Conservation (phyloP, 2,113 vertebrate genomes). For the Saccopteryx bilineata region DNA sequence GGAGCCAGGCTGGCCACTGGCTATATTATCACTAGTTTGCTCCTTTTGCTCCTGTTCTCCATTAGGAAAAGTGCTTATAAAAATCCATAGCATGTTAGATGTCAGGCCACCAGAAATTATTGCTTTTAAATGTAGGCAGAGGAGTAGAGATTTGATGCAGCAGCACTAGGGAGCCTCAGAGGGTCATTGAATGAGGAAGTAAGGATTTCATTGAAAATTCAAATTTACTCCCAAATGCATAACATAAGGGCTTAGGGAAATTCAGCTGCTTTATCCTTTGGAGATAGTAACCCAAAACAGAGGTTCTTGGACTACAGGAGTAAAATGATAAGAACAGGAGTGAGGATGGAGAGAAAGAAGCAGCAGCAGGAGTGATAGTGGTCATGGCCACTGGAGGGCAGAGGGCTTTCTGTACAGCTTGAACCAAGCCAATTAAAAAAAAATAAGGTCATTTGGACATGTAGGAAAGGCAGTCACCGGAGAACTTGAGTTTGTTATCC, state of each 20-base stretch:
- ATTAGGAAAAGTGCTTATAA: background rate
- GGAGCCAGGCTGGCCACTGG: background rate
- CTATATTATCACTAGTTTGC: background rate
- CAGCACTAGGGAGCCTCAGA: background rate
- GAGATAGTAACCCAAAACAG: background rate
- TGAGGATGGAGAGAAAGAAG: background rate
- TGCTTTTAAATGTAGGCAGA: slow-evolving; percentile 34
- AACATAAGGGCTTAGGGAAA: slow-evolving; percentile 6
- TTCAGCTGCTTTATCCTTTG: background rate
- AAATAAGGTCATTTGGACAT: background rate
- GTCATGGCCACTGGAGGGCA: background rate
- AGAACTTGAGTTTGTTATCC: background rate
- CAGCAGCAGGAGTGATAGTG: background rate
- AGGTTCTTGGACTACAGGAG: background rate
- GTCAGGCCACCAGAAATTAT: background rate
- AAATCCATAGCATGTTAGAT: background rate
- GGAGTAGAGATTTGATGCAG: background rate
- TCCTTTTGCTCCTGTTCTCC: background rate
- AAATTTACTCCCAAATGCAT: background rate
- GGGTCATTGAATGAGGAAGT: background rate
- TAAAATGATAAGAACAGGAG: background rate
- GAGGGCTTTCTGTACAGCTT: background rate
- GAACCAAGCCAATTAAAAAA: background rate
- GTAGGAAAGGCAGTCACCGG: background rate
- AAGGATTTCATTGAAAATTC: slow-evolving; percentile 45